These are phyloP conservation scores for Acanthurus leucopareius DNA, from an alignment of 2,797 vertebrate genomes.

Conservation along the genomic window DNA sequence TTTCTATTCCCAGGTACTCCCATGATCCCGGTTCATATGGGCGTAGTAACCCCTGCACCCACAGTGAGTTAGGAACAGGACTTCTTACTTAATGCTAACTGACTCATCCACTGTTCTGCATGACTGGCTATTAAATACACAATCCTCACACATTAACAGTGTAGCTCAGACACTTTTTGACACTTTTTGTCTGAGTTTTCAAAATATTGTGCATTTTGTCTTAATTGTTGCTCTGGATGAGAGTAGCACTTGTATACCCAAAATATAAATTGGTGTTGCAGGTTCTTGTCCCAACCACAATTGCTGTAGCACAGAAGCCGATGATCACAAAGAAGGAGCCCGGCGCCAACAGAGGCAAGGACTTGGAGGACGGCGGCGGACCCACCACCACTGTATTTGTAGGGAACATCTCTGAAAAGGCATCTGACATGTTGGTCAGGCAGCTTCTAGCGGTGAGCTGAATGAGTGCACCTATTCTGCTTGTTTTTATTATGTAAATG, in stretches of 20 bases:
- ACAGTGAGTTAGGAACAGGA: slow-evolving; percentile 83
- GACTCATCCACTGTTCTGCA: slow-evolving; percentile 7
- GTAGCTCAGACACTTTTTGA: not conserved
- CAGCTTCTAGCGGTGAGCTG: slow-evolving; percentile 96
- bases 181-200: not conserved
- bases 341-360: slow-evolving; percentile 87
- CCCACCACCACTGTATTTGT: slow-evolving; percentile 99
- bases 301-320: slow-evolving; percentile 93
- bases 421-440: slow-evolving; percentile 98
- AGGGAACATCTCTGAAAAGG: slow-evolving; percentile 99
- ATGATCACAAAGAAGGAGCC: slow-evolving; percentile 90
- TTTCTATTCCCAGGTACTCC: slow-evolving; percentile 89
- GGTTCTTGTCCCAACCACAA: slow-evolving; percentile 92
- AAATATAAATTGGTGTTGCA: slow-evolving; percentile 43
- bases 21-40: slow-evolving; percentile 99
- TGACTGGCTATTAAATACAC: not conserved
- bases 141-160: not conserved
- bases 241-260: not conserved
- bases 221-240: not conserved
- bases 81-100: not conserved
- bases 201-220: not conserved
- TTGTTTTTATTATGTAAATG: not conserved
- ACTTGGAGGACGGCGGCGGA: slow-evolving; percentile 89
- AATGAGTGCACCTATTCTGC: not conserved
- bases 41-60: slow-evolving; percentile 94